Evolutionary conservation across 2,113 vertebrate genomes (phyloP).

Genomic region (Eonycteris spelaea): DNA sequence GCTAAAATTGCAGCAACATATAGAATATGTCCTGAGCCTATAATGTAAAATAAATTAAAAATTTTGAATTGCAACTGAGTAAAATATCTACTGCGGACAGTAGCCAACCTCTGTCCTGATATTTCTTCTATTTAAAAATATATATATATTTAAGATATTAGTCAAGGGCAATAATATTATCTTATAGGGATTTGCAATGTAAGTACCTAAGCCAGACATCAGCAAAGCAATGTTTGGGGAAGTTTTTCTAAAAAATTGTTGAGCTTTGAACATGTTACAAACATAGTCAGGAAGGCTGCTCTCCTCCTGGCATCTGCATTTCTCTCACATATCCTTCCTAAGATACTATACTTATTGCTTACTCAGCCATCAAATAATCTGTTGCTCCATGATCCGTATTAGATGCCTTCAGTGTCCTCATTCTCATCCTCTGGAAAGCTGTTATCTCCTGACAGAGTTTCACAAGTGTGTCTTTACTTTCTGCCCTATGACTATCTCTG

Average conservation of each 20-base stretch:
- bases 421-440: background rate
- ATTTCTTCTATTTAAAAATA: slow-evolving; percentile 29
- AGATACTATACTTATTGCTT: background rate
- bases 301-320: background rate
- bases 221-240: background rate
- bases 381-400: background rate
- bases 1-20: background rate
- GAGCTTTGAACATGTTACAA: background rate
- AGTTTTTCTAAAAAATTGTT: background rate
- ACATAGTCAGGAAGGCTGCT: background rate
- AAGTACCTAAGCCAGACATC: background rate
- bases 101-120: background rate
- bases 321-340: background rate
- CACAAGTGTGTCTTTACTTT: background rate
- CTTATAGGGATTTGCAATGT: background rate
- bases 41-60: slow-evolving; percentile 21
- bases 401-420: background rate
- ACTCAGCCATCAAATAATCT: background rate
- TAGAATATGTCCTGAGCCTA: background rate
- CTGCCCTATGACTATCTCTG: background rate
- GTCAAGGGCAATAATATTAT: background rate
- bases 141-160: background rate
- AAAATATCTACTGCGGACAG: background rate
- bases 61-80: background rate
- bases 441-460: background rate